Percentiles rank a stretch among this genome's conserved stretches.
These are phyloP conservation scores for Hypotaenidia okinawae DNA, from an alignment of 2,797 vertebrate genomes.

Conservation along the genomic window DNA sequence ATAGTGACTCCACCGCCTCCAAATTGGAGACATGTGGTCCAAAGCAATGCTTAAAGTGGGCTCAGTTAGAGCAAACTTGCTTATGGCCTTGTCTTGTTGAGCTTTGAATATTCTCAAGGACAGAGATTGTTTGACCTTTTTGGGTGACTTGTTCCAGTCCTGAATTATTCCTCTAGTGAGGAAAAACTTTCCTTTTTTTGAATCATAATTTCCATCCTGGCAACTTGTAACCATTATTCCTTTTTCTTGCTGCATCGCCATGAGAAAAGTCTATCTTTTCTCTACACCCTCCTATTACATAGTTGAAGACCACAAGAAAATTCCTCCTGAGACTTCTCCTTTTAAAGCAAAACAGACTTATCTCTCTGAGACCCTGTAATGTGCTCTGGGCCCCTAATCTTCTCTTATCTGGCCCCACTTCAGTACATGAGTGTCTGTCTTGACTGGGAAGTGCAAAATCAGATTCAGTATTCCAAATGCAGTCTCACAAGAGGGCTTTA, in stretches of 20 bases:
- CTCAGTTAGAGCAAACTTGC: not conserved
- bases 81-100: not conserved
- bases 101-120: not conserved
- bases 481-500: not conserved
- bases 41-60: not conserved
- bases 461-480: not conserved
- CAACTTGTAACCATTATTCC: not conserved
- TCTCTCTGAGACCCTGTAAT: not conserved
- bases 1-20: no score
- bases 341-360: not conserved
- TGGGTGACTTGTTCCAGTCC: no score
- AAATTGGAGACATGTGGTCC: not conserved
- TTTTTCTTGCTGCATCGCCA: not conserved
- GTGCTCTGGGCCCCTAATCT: not conserved
- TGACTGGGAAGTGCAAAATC: not conserved
- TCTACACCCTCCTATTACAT: not conserved
- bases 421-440: not conserved
- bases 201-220: not conserved
- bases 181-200: not conserved
- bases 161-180: not conserved
- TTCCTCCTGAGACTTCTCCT: not conserved
- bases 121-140: not conserved
- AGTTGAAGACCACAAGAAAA: not conserved
- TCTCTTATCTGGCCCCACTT: not conserved
- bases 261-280: not conserved